Base-by-base conservation (phyloP, 2,888 invertebrate species). In the Sycophila texana region DNA sequence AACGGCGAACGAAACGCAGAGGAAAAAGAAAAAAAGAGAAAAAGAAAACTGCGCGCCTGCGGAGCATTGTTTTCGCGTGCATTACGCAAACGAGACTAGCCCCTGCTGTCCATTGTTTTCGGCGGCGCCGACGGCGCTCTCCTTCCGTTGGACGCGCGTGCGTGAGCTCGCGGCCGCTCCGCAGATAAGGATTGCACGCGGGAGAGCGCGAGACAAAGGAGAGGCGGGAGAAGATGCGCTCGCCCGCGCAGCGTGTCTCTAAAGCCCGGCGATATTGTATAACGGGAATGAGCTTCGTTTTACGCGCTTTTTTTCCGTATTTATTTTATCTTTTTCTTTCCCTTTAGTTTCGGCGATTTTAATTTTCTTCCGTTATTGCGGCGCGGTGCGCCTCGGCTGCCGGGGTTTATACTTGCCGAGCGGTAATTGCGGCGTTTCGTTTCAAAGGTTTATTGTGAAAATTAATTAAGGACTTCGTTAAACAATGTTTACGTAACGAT, bases 81-180 rank as follows among this genome's bases (percentile, higher is more conserved):
- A 87, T 89, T 89, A 87, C 88, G 88, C 86, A 89, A 89, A 89
- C 87, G 87, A 88, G 86, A 12, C 73, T 72, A 53, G 79, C 67
- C 68, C 58, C 84, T 84, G 81, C 73, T 84, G 84, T 74, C 85
- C 83, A 86, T 87, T 86, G 87, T 87, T 85, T 86, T 84, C 81
- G 80, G 83, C 82, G 74, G 77, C 39, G 58, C 47, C 67, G 73
- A 57, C 20, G 30, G 22, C 55, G 39, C 39, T 66, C 72, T 71
- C 71, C 77, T 74, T 80, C n/a, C 53, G 53, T 3, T 63, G 74
- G 65, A 47, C 57, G 57, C 68, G 53, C 53, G n/a, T 53, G 53
- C 53, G 53, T 18, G 20, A 26, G 20, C 22, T 49, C 49, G 53
- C 53, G 53, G 10, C 12, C 58, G 14, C 22, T 49, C 49, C 10